Base-by-base conservation (phyloP, 2,888 invertebrate genomes). In the Lysandra coridon region DNA sequence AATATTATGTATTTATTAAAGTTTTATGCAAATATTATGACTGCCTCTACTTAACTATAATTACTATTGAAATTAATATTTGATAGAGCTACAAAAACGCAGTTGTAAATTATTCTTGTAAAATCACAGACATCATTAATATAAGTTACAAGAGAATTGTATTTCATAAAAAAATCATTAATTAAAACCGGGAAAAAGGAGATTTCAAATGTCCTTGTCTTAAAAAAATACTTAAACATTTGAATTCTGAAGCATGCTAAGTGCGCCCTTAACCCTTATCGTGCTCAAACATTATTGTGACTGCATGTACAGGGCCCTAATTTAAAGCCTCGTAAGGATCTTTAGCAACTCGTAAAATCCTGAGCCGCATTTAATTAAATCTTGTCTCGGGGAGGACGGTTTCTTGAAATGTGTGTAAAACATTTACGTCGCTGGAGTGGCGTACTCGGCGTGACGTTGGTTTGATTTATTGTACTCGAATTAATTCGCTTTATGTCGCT, bases 351-450 rank as follows among this genome's bases (percentile, higher is more conserved):
- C 76, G 76, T 76, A 76, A 76, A 76, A 76, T 76, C 76, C 53
- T 76, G 74, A 74, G 75, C 49, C 76, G 33, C 57, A 76, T 76
- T 76, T 76, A 76, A 76, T 76, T 76, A 76, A 76, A 76, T 76
- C 33, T 57, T 53, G 33, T 57, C 76, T 57, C 23, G 33, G 2
- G 30, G 33, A 44, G 33, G 49, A 33, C 53, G 76, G 33, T 53
- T 53, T 53, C 76, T 57, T 23, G 49, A 33, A 76, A 53, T 57
- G 76, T 53, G 53, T 53, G 76, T 76, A 76, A 76, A 76, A 76
- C 76, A 57, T 76, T 76, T 76, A 57, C 33, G 57, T 17, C 57
- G 49, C 49, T 75, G 12, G 53, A 53, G 33, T 76, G 53, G 6
- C 33, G 23, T 17, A 76, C 17, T 57, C 53, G 30, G 37, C 53